A percentile compares a stretch with the other conserved stretches of the same genome.
These are phyloP conservation scores for Castor canadensis DNA, from an alignment of 2,113 vertebrate species.

Conservation along the genomic window DNA sequence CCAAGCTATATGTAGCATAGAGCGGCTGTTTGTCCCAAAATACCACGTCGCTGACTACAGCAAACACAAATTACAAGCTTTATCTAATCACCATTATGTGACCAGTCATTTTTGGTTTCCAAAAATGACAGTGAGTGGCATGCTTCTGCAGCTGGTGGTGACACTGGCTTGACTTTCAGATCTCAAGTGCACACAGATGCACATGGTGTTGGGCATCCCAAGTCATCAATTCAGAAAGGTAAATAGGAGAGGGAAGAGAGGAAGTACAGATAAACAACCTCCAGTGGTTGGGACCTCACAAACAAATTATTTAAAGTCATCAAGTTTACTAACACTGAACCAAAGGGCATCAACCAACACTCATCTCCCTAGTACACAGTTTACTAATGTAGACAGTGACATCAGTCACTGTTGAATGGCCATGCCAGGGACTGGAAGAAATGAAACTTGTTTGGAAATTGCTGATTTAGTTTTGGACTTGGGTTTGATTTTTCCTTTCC, in stretches of 20 bases:
- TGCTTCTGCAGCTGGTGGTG: slow-evolving; percentile 78
- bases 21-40: slow-evolving; percentile 85
- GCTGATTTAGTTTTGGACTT: neutral
- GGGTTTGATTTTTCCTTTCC: neutral
- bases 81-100: slow-evolving; percentile 82
- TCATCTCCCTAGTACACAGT: neutral
- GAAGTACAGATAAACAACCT: slow-evolving; percentile 39
- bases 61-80: slow-evolving; percentile 89
- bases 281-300: neutral
- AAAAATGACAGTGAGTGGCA: slow-evolving; percentile 74
- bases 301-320: neutral
- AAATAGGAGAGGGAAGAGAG: slow-evolving; percentile 45
- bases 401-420: neutral
- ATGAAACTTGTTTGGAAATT: neutral
- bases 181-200: slow-evolving; percentile 72
- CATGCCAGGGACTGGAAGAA: neutral
- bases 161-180: slow-evolving; percentile 63
- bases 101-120: slow-evolving; percentile 84
- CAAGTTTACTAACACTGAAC: neutral
- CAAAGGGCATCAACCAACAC: neutral
- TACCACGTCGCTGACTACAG: slow-evolving; percentile 85
- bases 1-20: slow-evolving; percentile 85
- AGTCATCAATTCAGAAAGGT: slow-evolving; percentile 64
- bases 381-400: neutral
- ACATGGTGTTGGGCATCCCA: slow-evolving; percentile 1